phyloP scores from a whole-genome alignment of 64 coral and sea anemone genomes.

The Stichodactyla mertensii region DNA sequence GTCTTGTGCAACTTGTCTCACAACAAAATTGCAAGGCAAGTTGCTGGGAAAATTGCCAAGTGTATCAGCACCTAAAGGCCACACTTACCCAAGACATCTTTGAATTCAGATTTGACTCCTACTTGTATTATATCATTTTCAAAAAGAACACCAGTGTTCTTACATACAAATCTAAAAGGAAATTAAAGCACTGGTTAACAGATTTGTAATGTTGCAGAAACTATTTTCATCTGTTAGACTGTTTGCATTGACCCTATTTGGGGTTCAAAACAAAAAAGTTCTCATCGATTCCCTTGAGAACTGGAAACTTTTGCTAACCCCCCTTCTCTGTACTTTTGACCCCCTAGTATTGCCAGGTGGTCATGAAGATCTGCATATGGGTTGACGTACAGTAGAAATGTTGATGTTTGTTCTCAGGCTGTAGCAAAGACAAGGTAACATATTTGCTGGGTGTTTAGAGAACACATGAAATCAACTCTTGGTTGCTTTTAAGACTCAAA shows the following conservation, averaged over 20 bases:
- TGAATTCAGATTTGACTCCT: conserved; percentile 94
- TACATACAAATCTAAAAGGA: conserved; percentile 79
- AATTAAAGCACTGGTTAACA: neutral
- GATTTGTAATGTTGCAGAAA: neutral
- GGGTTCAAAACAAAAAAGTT: too few relatives aligned
- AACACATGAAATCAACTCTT: conserved; percentile 5
- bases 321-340: too few relatives aligned
- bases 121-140: conserved; percentile 98
- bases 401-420: neutral
- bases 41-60: too few relatives aligned
- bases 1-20: too few relatives aligned
- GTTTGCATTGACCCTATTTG: too few relatives aligned
- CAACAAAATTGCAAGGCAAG: too few relatives aligned
- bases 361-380: too few relatives aligned
- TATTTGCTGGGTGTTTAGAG: conserved; percentile 14
- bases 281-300: neutral
- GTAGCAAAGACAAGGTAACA: conserved; percentile 2
- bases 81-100: conserved; percentile 58
- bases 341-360: too few relatives aligned
- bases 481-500: conserved; percentile 2
- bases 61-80: too few relatives aligned
- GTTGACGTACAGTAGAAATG: too few relatives aligned
- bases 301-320: neutral
- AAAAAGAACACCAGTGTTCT: conserved; percentile 96
- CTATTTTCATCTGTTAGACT: too few relatives aligned